A percentile compares a stretch with the other conserved stretches of the same genome.
Conservation (phyloP, 2,888 invertebrate species). For the Oxyteleia sp. region DNA sequence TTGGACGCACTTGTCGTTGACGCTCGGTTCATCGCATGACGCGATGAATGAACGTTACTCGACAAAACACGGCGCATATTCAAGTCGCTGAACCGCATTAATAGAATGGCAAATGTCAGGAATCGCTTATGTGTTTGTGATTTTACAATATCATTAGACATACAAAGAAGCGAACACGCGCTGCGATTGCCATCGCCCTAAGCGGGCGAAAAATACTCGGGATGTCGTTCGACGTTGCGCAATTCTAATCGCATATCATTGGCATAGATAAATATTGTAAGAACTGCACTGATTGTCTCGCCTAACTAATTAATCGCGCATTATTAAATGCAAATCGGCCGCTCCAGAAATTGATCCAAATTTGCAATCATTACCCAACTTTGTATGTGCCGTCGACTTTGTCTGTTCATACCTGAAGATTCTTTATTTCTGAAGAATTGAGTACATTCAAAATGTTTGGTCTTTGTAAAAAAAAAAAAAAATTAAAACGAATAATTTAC, state of each 20-base stretch:
- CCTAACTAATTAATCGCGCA: constrained; percentile 45
- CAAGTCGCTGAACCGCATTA: constrained; percentile 59
- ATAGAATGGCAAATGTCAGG: constrained; percentile 64
- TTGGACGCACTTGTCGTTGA: no score
- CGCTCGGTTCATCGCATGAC: constrained; percentile 13
- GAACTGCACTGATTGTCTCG: constrained; percentile 28
- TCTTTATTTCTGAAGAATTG: no score
- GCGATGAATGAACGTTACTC: constrained; percentile 59
- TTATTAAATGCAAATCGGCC: constrained; percentile 24
- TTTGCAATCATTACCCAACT: constrained; percentile 20
- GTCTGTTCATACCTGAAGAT: no score
- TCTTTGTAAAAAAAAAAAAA: no score
- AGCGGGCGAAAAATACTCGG: constrained; percentile 32
- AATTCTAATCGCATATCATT: constrained; percentile 53
- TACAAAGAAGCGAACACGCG: constrained; percentile 52
- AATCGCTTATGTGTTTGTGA: constrained; percentile 23
- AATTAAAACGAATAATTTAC: no score
- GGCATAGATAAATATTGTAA: constrained; percentile 57
- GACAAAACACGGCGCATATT: constrained; percentile 53
- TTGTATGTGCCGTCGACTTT: no score
- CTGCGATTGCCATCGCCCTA: constrained; percentile 38
- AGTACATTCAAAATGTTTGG: no score
- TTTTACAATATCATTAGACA: constrained; percentile 61
- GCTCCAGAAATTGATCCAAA: constrained; percentile 23
- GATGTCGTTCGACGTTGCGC: constrained; percentile 32